Conservation (phyloP, 2,888 invertebrate genomes). For the Cetonia aurata region DNA sequence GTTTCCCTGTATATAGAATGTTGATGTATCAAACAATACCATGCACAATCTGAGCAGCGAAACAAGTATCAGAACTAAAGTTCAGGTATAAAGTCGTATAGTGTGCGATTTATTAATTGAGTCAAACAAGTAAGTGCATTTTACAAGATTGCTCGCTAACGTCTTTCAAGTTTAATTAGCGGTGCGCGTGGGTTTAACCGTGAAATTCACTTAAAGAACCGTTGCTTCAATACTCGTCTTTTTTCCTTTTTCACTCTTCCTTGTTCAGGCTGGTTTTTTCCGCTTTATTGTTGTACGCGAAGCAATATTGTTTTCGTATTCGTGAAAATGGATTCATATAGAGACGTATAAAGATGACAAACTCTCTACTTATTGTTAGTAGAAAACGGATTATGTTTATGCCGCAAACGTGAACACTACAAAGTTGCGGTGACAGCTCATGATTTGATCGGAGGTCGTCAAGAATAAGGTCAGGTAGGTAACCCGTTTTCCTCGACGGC, state of each 20-base stretch:
- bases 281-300: conserved; percentile 19
- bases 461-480: conserved; percentile 64
- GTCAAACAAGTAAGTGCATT: conserved; percentile 42
- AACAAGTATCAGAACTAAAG: background rate
- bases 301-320: conserved; percentile 24
- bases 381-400: conserved; percentile 32
- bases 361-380: conserved; percentile 18
- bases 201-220: conserved; percentile 47
- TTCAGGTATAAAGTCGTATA: conserved; percentile 39
- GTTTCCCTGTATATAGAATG: too few species aligned
- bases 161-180: conserved; percentile 46
- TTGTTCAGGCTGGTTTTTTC: conserved; percentile 19
- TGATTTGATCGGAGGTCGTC: conserved; percentile 64
- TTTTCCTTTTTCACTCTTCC: conserved; percentile 30
- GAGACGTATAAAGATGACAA: conserved; percentile 13
- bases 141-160: conserved; percentile 45
- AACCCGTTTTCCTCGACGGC: conserved; percentile 65
- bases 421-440: conserved; percentile 54
- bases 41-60: conserved; percentile 9
- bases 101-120: conserved; percentile 45
- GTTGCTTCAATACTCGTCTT: conserved; percentile 34
- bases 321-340: conserved; percentile 3
- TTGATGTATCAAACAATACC: background rate
- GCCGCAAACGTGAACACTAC: conserved; percentile 50
- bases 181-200: conserved; percentile 46